Conservation (phyloP, 2,797 vertebrate genomes). For the Prunella strophiata region DNA sequence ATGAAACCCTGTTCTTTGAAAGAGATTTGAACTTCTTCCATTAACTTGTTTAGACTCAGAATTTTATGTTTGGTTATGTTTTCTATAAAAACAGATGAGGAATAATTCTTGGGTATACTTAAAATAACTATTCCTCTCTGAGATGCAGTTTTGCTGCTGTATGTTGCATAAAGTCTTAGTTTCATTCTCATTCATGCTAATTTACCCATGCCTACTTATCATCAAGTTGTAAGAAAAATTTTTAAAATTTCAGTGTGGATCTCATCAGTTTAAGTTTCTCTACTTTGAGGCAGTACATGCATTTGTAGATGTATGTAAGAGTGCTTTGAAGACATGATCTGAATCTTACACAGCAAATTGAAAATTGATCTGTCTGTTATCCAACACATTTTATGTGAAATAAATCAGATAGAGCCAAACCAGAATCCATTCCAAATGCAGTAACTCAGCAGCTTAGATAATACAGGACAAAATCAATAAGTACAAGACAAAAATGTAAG, state of each 20-base stretch:
- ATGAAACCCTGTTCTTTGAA: not conserved
- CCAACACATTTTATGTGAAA: not conserved
- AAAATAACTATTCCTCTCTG: not conserved
- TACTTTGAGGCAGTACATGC: not conserved
- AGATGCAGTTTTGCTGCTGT: not conserved
- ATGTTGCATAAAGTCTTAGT: not conserved
- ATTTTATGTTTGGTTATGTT: not conserved
- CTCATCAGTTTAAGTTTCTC: not conserved
- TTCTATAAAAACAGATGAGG: not conserved
- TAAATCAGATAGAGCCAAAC: conserved; percentile 31
- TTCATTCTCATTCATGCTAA: not conserved
- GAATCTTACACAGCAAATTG: not conserved
- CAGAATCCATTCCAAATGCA: conserved; percentile 39
- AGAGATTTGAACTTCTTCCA: not conserved
- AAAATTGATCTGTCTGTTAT: conserved; percentile 25
- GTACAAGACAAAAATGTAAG: conserved; percentile 43
- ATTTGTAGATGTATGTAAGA: not conserved
- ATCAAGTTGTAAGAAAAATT: not conserved
- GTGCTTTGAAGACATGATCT: not conserved
- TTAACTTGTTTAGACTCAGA: not conserved
- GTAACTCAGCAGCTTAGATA: not conserved
- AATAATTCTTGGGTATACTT: not conserved
- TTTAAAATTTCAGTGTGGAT: not conserved
- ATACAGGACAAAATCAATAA: conserved; percentile 24
- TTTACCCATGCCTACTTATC: not conserved